phyloP scores from a whole-genome alignment of 64 coral and sea anemone species.

The Dendronephthya gigantea region DNA sequence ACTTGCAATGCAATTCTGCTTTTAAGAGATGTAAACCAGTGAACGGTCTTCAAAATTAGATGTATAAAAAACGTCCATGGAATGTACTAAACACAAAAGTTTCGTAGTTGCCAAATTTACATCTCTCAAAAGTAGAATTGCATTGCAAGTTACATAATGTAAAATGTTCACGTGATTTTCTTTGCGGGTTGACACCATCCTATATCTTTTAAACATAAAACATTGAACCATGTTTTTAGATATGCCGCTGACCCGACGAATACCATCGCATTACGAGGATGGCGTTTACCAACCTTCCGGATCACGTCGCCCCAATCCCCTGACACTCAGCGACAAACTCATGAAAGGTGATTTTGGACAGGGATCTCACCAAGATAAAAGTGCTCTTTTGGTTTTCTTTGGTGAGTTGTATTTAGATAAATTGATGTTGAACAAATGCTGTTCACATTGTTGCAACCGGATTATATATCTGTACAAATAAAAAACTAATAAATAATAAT shows the following conservation, averaged over 20 bases:
- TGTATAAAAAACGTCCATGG: too few relatives aligned
- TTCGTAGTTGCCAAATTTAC: too few relatives aligned
- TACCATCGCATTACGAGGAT: constrained; percentile 10
- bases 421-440: neutral
- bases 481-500: neutral
- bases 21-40: too few relatives aligned
- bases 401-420: neutral
- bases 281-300: constrained; percentile 7
- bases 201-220: neutral
- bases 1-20: too few relatives aligned
- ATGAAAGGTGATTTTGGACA: neutral
- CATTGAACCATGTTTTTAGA: neutral
- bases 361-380: neutral
- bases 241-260: neutral
- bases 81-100: too few relatives aligned
- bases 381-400: neutral
- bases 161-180: too few relatives aligned
- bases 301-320: neutral
- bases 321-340: neutral
- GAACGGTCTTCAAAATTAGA: too few relatives aligned
- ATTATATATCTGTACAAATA: too few relatives aligned
- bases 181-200: neutral
- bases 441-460: neutral
- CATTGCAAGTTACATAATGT: too few relatives aligned
- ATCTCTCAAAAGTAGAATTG: too few relatives aligned